phyloP scores from a whole-genome alignment of 2,888 invertebrate genomes.

The Pristionchus mayeri region DNA sequence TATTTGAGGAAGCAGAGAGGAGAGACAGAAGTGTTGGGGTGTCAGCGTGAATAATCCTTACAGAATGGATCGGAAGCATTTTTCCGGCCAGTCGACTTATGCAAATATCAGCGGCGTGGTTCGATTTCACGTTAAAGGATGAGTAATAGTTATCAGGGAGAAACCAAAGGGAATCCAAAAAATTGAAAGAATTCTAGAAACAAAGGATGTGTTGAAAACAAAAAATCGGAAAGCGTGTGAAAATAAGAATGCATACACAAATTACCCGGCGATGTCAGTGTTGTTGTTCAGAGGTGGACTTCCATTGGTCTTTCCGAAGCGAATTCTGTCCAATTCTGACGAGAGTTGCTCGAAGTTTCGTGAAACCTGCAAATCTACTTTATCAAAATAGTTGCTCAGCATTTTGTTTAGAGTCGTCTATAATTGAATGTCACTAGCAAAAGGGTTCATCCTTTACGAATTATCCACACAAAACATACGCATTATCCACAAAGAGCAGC shows the following conservation, averaged over 20 bases:
- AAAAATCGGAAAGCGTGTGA: neutral
- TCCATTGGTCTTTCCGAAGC: constrained; percentile 1
- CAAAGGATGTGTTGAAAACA: neutral
- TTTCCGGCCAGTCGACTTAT: neutral
- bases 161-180: neutral
- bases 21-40: neutral
- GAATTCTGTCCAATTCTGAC: constrained; percentile 71
- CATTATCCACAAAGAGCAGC: too few species aligned
- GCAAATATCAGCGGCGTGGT: constrained; percentile 20
- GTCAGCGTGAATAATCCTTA: constrained; percentile 9
- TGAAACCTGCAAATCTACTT: constrained; percentile 63
- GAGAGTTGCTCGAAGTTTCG: constrained; percentile 72
- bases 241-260: neutral
- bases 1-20: neutral
- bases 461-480: too few species aligned
- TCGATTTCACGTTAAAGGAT: constrained; percentile 14
- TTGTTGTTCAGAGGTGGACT: constrained; percentile 25
- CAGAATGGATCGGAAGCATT: neutral
- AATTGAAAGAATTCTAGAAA: neutral
- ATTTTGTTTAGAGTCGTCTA: too few species aligned
- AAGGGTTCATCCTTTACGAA: too few species aligned
- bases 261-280: constrained; percentile 12
- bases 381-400: too few species aligned
- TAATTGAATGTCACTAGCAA: too few species aligned
- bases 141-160: neutral